A percentile compares a stretch with the other conserved stretches of the same genome.
Conservation (phyloP, 1,140 invertebrate genomes). For the Diplogasteroides magnus region DNA sequence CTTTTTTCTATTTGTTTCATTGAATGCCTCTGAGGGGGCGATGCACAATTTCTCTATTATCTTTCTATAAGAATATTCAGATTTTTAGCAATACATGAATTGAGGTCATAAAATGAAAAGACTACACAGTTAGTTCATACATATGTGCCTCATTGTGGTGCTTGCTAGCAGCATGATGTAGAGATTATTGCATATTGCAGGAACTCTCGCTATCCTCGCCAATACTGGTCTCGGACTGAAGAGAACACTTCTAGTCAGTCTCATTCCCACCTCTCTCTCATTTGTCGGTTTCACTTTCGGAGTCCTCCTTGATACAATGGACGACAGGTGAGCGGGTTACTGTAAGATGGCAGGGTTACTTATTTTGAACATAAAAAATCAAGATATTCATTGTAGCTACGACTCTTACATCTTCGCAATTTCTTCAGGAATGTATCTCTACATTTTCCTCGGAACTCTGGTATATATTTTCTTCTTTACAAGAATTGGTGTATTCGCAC, state of each 20-base stretch:
- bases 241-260: conserved; percentile 39
- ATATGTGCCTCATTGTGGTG: no score
- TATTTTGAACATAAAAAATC: background rate
- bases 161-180: no score
- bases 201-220: conserved; percentile 39
- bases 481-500: conserved; percentile 15
- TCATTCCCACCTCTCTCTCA: conserved; percentile 41
- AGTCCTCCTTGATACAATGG: conserved; percentile 45
- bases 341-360: background rate
- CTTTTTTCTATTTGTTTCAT: background rate
- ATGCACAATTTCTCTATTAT: no score
- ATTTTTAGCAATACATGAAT: no score
- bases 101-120: no score
- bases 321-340: conserved; percentile 23
- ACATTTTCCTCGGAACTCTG: conserved; percentile 47
- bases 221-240: conserved; percentile 44
- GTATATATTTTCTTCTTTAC: no score
- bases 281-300: conserved; percentile 31
- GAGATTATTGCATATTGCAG: no score
- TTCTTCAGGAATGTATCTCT: conserved; percentile 51
- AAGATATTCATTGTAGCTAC: conserved; percentile 16
- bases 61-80: no score
- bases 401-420: conserved; percentile 46
- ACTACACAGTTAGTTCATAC: background rate
- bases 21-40: no score